These are phyloP conservation scores for Zootoca vivipara DNA, from an alignment of 2,113 vertebrate genomes.

Conservation along the genomic window DNA sequence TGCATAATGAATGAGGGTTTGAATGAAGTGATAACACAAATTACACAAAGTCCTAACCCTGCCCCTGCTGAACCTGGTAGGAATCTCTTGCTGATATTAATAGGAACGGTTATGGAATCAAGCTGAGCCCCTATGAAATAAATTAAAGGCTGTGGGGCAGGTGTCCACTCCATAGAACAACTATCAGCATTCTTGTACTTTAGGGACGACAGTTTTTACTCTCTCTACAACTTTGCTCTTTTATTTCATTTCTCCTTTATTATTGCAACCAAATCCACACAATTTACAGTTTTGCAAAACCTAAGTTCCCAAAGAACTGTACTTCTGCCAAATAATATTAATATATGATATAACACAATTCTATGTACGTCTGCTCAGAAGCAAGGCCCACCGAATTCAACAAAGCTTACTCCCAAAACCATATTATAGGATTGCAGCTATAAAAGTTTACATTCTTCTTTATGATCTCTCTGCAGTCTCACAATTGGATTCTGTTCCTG, in stretches of 20 bases:
- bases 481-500: not conserved
- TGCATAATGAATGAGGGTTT: not conserved
- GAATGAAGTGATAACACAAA: not conserved
- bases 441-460: not conserved
- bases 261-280: not conserved
- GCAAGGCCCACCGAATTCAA: too few relatives aligned
- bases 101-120: not conserved
- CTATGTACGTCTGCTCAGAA: not conserved
- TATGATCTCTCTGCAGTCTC: not conserved
- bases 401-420: too few relatives aligned
- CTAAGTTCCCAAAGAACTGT: not conserved
- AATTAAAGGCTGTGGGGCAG: not conserved
- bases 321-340: not conserved
- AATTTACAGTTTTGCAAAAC: not conserved
- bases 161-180: not conserved
- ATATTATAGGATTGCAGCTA: too few relatives aligned
- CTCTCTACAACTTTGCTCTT: not conserved
- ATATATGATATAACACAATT: not conserved
- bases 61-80: not conserved
- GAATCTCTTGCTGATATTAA: conserved; percentile 7
- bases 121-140: not conserved
- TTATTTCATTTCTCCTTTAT: not conserved
- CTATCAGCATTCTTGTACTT: not conserved
- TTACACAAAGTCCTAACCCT: not conserved
- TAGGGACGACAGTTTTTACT: not conserved